Evolutionary conservation across 2,113 vertebrate species (phyloP), one percentile per base, ranked within the genome.

Genomic region (Platichthys flesus): DNA sequence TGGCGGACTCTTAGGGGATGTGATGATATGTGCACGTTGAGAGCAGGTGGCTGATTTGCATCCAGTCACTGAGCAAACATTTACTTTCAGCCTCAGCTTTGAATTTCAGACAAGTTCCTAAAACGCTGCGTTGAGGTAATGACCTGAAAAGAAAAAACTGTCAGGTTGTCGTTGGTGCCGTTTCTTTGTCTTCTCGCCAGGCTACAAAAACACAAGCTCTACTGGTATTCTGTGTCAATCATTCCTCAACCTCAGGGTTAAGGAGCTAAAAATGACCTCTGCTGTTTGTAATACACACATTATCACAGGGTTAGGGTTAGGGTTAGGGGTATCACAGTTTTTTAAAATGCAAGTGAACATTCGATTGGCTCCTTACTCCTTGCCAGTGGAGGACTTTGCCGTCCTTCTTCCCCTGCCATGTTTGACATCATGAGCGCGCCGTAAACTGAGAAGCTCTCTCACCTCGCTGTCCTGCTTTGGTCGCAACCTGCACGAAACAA

Each of bases 21-120:
- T 56, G 59, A 62, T 68, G 67, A 74, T 60, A 54, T 60, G 69
- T 68, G 28, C 26, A 56, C 59, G 78, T 74, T 24, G 31, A 83
- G 75, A 85, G 76, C 84, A 80, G 78, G 56, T 85, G 76, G 62
- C 18, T 51, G 47, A 51, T 78, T 74, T 66, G 42, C 67, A 64
- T 79, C 51, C 49, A 59, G 23, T 67, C 67, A 75, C 42, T 47
- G 65, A 55, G 59, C 23, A 81, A 82, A 84, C 62, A 63, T 73
- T 84, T 72, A 51, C 10, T 79, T n/a, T 57, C 64, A 63, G 56
- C 40, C n/a, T 62, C 51, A 26, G 31, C 57, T 83, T 78, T 81
- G 20, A 82, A 51, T 58, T 26, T 40, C 35, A 70, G 56, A 24
- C 28, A 23, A 0, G 20, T 59, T 76, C 54, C 16, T 40, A 20